A percentile compares a stretch with the other conserved stretches of the same genome.
Evolutionary conservation across 2,113 vertebrate species (phyloP).

Genomic region (Callorhinus ursinus): DNA sequence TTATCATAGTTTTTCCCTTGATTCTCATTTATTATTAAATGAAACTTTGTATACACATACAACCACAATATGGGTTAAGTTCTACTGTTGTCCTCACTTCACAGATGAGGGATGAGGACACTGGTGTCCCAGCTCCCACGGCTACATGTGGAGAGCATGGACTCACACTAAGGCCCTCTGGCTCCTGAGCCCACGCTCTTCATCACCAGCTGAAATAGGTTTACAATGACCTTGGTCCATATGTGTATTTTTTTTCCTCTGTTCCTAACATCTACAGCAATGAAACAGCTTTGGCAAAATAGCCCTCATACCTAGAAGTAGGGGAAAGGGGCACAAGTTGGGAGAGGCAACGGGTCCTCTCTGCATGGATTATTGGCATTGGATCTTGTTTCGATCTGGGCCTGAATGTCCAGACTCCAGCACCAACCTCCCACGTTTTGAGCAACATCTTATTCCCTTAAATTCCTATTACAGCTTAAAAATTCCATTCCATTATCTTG

Average conservation of each 20-base stretch:
- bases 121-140: not conserved
- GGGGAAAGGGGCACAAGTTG: fast-evolving
- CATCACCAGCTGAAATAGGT: not conserved
- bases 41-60: not conserved
- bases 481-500: not conserved
- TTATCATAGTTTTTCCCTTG: not conserved
- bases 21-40: not conserved
- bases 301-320: not conserved
- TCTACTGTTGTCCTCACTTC: not conserved
- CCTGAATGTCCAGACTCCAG: not conserved
- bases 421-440: not conserved
- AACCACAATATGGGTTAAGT: not conserved
- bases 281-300: not conserved
- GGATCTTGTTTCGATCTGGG: not conserved
- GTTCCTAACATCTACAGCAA: not conserved
- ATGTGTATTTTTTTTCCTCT: not conserved
- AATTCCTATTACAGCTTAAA: not conserved
- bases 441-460: not conserved
- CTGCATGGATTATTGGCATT: not conserved
- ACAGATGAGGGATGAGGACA: not conserved
- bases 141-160: not conserved
- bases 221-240: not conserved
- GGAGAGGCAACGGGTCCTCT: fast-evolving
- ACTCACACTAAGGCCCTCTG: not conserved
- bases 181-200: not conserved